Evolutionary conservation across 2,888 invertebrate genomes (phyloP), one percentile per base, ranked within the genome.

Genomic region (Ormyrus labotus): DNA sequence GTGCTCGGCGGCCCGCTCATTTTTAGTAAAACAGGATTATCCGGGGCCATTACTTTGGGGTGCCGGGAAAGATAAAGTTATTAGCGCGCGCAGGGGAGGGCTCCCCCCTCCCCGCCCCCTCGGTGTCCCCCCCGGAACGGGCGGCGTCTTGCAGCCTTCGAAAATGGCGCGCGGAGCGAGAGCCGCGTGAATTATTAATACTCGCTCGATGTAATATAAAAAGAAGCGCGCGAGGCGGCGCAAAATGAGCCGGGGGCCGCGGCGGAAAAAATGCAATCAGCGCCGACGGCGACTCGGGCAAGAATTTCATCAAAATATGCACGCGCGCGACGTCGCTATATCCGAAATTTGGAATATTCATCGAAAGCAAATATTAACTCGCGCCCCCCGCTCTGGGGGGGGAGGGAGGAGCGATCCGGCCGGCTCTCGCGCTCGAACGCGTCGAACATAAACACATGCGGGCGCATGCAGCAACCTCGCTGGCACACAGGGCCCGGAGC

Each of bases 21-120:
- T 81, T 80, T 72, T 63, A 53, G 64, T 57, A 69, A 81, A 81
- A 81, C 69, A 81, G 69, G 80, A 81, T 81, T 80, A 75, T 80
- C 75, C 70, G 53, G 64, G 70, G 75, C 68, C 74, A 75, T 71
- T 69, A 77, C 57, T 61, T 19, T 69, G 68, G 80, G 81, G 69
- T 68, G 81, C 64, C 64, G 68, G 13, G 55, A 63, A 57, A 77
- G 76, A 77, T 81, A 69, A 81, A 76, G 76, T 77, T 81, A 81
- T 81, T 81, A 81, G 76, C 64, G 55, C 6, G 13, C 57, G 61
- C 67, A 80, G 75, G 61, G 61, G 67, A 79, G 61, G 48, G 5
- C 9, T 19, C 57, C 61, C 64, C 61, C 60, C 72, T 64, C 19
- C 53, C 0, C 4, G 13, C 0, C 19, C 19, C 19, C 19, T 19